Base-by-base conservation (phyloP, 2,113 vertebrate genomes). In the Dipodomys spectabilis region DNA sequence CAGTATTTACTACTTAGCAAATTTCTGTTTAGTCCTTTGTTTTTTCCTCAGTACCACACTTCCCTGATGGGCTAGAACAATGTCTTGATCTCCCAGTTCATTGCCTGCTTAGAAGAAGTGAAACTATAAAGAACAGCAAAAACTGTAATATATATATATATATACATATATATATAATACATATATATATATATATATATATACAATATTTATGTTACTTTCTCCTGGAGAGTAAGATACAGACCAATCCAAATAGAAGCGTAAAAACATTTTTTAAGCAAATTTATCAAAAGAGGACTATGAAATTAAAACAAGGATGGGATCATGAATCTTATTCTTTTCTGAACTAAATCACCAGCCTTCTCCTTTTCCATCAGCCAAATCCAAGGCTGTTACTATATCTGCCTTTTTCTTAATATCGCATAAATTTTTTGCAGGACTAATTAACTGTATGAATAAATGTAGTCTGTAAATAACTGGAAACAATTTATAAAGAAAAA, bases 281-380 rank as follows among this genome's bases (percentile, higher is more conserved):
- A 90, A 75, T 82, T 64, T 96, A 82, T 13, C 57, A 57, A 62
- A 82, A 86, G 28, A 78, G 16, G 27, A 57, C 64, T 91, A 1
- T 81, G 68, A 85, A 91, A 89, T 90, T 88, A 64, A 87, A 90
- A 82, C 35, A 79, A 87, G 20, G n/a, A 62, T 67, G 18, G 16
- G 35, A 68, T 87, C 45, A 74, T 95, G 82, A 96, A 87, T 95
- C 84, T 93, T 96, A 19, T 2, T 72, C 8, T 88, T 91, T 77
- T 60, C 57, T 35, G 49, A 57, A 86, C 88, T 39, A 86, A 25
- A 86, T 88, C 23, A 72, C 9, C 39, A 93, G 19, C 16, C 0
- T 79, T 74, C 23, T 74, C 39, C 64, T 5, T 89, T 94, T 77
- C 64, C 49, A 80, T 65, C n/a, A 93, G n/a, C 35, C 72, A 92